Conservation (phyloP, 2,888 invertebrate genomes). For the Deilephila porcellus region DNA sequence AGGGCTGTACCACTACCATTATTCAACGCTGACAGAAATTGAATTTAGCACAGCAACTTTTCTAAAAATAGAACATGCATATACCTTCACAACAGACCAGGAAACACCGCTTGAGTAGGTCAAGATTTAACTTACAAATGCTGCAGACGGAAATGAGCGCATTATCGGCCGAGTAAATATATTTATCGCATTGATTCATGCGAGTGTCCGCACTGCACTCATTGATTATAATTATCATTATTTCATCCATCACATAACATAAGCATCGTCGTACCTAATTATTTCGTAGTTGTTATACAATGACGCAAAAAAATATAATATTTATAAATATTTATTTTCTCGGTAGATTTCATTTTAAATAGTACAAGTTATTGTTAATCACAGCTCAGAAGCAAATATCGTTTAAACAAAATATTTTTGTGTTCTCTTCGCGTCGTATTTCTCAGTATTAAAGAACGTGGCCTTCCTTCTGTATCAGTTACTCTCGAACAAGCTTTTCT, state of each 20-base stretch:
- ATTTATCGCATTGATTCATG: conserved; percentile 3
- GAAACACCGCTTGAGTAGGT: conserved; percentile 30
- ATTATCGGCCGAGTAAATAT: conserved; percentile 3
- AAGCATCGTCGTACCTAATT: too few relatives aligned
- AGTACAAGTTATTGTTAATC: too few relatives aligned
- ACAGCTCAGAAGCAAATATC: too few relatives aligned
- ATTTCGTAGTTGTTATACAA: too few relatives aligned
- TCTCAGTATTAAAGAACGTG: too few relatives aligned
- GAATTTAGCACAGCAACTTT: neutral
- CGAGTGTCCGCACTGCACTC: neutral
- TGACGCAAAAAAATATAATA: too few relatives aligned
- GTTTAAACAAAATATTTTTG: too few relatives aligned
- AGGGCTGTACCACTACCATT: neutral
- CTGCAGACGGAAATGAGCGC: conserved; percentile 18
- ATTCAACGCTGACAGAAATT: neutral
- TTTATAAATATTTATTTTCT: too few relatives aligned
- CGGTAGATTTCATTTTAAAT: too few relatives aligned
- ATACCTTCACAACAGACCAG: neutral
- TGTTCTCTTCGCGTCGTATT: too few relatives aligned
- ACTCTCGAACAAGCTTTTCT: too few relatives aligned
- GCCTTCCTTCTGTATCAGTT: too few relatives aligned
- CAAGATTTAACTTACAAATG: conserved; percentile 31
- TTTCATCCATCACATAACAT: neutral
- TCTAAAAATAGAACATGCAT: neutral
- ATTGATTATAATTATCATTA: neutral